Evolutionary conservation across 2,888 invertebrate species (phyloP), one percentile per base, ranked within the genome.

Genomic region (Andrena chrysosceles): DNA sequence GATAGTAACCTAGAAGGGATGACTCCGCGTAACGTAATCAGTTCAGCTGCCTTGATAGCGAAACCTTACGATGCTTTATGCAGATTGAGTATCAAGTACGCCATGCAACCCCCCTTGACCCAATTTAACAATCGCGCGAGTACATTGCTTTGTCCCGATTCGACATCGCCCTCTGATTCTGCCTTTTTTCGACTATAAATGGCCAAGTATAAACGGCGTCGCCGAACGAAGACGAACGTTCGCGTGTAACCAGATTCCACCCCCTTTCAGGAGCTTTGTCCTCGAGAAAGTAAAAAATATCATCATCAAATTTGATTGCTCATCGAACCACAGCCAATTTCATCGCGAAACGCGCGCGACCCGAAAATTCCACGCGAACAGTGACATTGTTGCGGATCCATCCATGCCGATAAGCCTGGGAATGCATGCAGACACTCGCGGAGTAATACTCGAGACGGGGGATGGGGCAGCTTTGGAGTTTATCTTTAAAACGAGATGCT

Each of bases 41-140:
- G 86, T 86, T 86, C 85, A 89, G 87, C 82, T 71, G 87, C 88
- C 91, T 91, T 90, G 90, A 92, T 91, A 90, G 74, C 76, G 92
- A 92, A 92, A 88, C 91, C 91, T 86, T 89, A 91, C 77, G 85
- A 85, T 77, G 83, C 81, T 86, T 90, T 89, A 90, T 91, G 90
- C 87, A 90, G 88, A 91, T 89, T 68, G 84, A 85, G 84, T 85
- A 86, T 83, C 86, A 87, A 87, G 85, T 85, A 79, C 77, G 74
- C 68, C 80, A 85, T 86, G 84, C 81, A 83, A 70, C 71, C 76
- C 77, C 89, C 90, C 90, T 91, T 91, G 91, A 91, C 91, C 91
- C 77, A 85, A 85, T 86, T 83, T 76, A 69, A 85, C 75, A 80
- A 64, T 77, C 49, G 66, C 48, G 70, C 77, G 82, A 83, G 80